Evolutionary conservation across 2,888 invertebrate genomes (phyloP).

Genomic region (Tetramorium bicarinatum): DNA sequence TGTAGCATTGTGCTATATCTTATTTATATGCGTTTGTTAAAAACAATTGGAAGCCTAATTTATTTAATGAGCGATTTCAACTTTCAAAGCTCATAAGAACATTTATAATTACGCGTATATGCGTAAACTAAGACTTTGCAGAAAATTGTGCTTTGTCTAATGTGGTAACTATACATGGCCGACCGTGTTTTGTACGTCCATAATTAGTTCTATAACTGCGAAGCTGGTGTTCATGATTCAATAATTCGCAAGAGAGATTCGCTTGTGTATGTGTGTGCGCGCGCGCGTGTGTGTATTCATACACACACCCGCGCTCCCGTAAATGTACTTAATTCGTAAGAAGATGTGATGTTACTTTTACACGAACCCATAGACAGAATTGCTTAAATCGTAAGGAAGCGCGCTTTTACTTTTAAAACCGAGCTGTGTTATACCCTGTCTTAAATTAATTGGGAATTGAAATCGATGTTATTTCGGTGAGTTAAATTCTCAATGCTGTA

Average conservation of each 20-base stretch:
- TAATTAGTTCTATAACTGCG: conserved; percentile 21
- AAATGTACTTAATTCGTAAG: conserved; percentile 66
- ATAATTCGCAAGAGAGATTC: conserved; percentile 49
- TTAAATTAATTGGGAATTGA: conserved; percentile 45
- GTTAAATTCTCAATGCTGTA: conserved; percentile 12
- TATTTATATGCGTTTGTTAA: conserved; percentile 4
- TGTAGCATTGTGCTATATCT: neutral
- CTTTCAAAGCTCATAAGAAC: conserved; percentile 7
- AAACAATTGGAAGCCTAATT: conserved; percentile 30
- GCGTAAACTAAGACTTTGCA: conserved; percentile 7
- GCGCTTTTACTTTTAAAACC: conserved; percentile 77
- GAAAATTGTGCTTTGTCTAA: conserved; percentile 9
- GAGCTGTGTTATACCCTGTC: conserved; percentile 65
- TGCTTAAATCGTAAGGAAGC: conserved; percentile 68
- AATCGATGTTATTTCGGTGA: conserved; percentile 3
- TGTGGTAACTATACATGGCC: neutral
- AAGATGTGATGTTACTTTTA: conserved; percentile 75
- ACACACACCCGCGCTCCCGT: conserved; percentile 39
- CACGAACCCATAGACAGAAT: conserved; percentile 57
- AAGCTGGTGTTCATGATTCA: neutral
- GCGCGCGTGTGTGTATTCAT: neutral
- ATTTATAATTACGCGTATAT: neutral
- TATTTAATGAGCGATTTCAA: conserved; percentile 26
- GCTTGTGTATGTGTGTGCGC: conserved; percentile 54
- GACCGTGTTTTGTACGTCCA: conserved; percentile 19